Evolutionary conservation across 2,797 vertebrate genomes (phyloP).

Genomic region (Erpetoichthys calabaricus): DNA sequence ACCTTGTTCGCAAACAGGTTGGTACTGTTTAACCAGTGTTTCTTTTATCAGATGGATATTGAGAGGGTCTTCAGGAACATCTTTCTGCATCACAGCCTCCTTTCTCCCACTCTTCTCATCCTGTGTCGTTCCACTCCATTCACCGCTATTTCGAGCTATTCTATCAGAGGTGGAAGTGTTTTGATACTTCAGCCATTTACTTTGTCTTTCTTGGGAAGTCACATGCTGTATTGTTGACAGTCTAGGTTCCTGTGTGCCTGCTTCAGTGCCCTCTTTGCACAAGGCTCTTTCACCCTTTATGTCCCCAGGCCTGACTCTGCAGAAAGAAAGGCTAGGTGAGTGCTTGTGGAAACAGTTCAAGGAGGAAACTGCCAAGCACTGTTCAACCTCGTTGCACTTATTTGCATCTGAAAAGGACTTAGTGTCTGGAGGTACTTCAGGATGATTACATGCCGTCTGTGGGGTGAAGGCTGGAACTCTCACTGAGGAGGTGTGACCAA

Average conservation of each 20-base stretch:
- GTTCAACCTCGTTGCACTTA: neutral
- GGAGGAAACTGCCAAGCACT: constrained; percentile 3
- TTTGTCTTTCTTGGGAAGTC: constrained; percentile 24
- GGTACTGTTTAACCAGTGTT: constrained; percentile 11
- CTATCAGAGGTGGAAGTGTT: constrained; percentile 17
- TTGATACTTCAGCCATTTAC: constrained; percentile 57
- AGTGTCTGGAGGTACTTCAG: accelerated
- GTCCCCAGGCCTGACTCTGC: constrained; percentile 16
- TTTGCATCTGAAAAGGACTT: constrained; percentile 8
- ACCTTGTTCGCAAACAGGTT: constrained; percentile 9
- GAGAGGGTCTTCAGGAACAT: constrained; percentile 3
- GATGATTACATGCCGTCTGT: constrained; percentile 8
- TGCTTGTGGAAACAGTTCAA: neutral
- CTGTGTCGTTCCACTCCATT: constrained; percentile 15
- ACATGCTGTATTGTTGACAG: neutral
- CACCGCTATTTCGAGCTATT: constrained; percentile 11
- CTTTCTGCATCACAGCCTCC: neutral
- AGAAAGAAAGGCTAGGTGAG: constrained; percentile 10
- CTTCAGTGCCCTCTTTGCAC: constrained; percentile 7
- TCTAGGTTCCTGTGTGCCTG: neutral
- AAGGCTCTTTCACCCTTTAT: constrained; percentile 19
- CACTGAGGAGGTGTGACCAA: too few relatives aligned
- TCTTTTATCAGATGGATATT: constrained; percentile 19
- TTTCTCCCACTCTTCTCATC: constrained; percentile 11
- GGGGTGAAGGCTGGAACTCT: constrained; percentile 21